These are phyloP conservation scores for Indicator maculatus DNA, from an alignment of 2,113 vertebrate genomes.

Conservation along the genomic window DNA sequence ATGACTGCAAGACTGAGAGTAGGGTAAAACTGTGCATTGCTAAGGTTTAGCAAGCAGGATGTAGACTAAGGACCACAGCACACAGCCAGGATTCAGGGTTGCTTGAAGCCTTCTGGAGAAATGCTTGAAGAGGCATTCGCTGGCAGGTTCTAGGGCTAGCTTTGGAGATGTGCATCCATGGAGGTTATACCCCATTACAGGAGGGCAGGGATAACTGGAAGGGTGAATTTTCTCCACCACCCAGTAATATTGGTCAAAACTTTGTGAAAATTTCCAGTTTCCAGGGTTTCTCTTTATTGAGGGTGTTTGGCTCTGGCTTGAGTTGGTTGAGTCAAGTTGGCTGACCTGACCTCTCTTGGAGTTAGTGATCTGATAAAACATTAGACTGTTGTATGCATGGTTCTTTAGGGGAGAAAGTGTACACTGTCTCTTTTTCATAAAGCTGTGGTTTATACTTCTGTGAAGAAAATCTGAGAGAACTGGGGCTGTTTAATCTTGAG, in stretches of 20 bases:
- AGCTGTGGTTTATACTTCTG: background rate
- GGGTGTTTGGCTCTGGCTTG: background rate
- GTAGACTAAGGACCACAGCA: background rate
- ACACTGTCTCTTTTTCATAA: background rate
- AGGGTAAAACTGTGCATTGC: background rate
- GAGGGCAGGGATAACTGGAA: background rate
- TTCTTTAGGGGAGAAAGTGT: background rate
- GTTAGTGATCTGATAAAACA: background rate
- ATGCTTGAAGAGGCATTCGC: background rate
- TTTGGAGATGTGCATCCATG: background rate
- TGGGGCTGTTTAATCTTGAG: too few species aligned
- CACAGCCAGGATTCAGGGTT: background rate
- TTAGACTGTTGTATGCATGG: background rate
- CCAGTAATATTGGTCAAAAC: background rate
- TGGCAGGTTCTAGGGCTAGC: background rate
- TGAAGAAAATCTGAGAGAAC: too few species aligned
- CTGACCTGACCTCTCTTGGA: background rate
- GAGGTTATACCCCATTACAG: background rate
- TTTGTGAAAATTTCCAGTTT: background rate
- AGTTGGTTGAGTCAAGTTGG: background rate
- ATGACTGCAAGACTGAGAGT: background rate
- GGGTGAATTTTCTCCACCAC: background rate
- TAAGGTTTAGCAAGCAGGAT: background rate
- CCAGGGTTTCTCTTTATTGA: background rate
- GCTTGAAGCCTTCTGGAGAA: background rate